phyloP scores from a whole-genome alignment of 2,113 vertebrate genomes.

The Motacilla tschutschensis region DNA sequence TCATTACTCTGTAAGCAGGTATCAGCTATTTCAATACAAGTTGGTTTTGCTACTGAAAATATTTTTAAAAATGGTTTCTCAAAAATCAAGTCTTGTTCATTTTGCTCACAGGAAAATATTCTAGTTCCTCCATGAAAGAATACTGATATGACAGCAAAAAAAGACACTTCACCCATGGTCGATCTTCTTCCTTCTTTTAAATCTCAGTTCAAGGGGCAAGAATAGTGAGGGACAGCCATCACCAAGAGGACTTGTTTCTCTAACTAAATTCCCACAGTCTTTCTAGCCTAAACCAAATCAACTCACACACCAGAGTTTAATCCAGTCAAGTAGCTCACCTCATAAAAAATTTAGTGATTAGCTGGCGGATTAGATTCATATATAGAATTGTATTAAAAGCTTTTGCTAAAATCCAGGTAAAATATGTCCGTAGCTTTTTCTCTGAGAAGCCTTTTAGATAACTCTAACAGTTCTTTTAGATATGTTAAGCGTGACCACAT shows the following conservation, averaged over 20 bases:
- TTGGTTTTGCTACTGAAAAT: neutral
- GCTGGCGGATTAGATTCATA: slow-evolving; percentile 17
- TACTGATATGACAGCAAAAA: neutral
- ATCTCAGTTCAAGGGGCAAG: neutral
- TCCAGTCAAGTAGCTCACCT: neutral
- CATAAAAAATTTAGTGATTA: slow-evolving; percentile 35
- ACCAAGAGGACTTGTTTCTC: neutral
- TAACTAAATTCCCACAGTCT: neutral
- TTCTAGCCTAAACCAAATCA: neutral
- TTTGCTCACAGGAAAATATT: neutral
- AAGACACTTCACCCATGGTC: neutral
- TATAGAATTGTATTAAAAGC: slow-evolving; percentile 15
- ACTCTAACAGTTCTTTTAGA: slow-evolving; percentile 33
- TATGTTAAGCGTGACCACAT: neutral
- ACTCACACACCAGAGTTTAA: neutral
- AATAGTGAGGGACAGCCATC: neutral
- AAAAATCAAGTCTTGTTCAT: neutral
- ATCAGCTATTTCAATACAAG: neutral
- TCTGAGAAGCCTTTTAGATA: slow-evolving; percentile 16
- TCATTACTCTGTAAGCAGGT: neutral
- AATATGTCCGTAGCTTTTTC: slow-evolving; percentile 36
- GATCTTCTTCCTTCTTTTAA: neutral
- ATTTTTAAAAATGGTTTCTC: neutral
- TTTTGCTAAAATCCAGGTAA: slow-evolving; percentile 49
- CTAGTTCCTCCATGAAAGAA: neutral